Base-by-base conservation (phyloP, 2,888 invertebrate genomes). In the Rambutsinella grinnellia region DNA sequence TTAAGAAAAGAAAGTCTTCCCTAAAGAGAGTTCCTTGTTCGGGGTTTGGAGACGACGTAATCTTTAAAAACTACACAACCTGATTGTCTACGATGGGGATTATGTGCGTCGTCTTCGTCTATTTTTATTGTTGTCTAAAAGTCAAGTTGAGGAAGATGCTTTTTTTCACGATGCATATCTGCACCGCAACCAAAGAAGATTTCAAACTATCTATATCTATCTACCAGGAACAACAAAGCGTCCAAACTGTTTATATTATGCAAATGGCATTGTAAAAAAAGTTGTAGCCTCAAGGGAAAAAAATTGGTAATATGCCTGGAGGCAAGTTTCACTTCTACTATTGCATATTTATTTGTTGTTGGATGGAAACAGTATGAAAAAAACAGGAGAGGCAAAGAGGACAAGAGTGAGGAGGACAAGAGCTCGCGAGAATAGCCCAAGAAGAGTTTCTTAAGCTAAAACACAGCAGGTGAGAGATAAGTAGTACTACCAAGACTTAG, bases 271-370 rank as follows among this genome's bases (percentile, higher is more conserved):
- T 26, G n/a, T 24, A 61, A 19, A 62, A 15, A 49, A 49, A 8
- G 27, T 54, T 26, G 44, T 54, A 54, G 54, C 60, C 69, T 61
- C 60, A 36, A 69, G 60, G 69, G 44, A 5, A 36, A 36, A 13
- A 69, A 63, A 69, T 69, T 36, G 69, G 61, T 69, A 61, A 69
- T 53, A 69, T 53, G 68, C 57, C 69, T 58, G 61, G 69, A 69
- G 69, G 69, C 58, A 58, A 68, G 51, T 36, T 26, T 3, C 21
- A 44, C 56, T 66, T 23, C 57, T 57, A 67, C 19, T 49, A 36
- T 56, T 65, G 27, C 6, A 8, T 57, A 6, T n/a, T 26, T 57
- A 26, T 44, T 44, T 44, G 44, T 44, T 8, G 6, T 17, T 17
- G 49, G n/a, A 5, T 49, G 5, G 49, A 17, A 5, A 49, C 49